Conservation (phyloP, 2,888 invertebrate species). For the Cynaeus angustus region DNA sequence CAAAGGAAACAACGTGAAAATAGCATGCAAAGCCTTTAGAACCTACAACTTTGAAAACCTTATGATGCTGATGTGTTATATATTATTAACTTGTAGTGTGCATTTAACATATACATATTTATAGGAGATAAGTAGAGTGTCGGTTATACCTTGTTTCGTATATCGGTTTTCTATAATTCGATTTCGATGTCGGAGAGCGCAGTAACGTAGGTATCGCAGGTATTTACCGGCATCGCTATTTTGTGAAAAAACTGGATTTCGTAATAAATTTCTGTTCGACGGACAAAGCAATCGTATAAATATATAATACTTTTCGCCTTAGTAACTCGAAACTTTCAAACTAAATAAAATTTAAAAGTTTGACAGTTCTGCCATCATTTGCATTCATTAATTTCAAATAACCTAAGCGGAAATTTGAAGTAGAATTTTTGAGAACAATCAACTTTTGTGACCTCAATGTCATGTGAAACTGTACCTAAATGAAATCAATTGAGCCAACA, state of each 20-base stretch:
- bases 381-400: slow-evolving; percentile 49
- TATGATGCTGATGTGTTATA: slow-evolving; percentile 23
- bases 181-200: slow-evolving; percentile 24
- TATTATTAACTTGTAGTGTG: slow-evolving; percentile 21
- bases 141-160: slow-evolving; percentile 16
- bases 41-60: slow-evolving; percentile 16
- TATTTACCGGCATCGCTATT: slow-evolving; percentile 11
- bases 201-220: slow-evolving; percentile 8
- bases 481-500: slow-evolving; percentile 33
- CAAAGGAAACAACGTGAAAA: slow-evolving; percentile 15
- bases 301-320: slow-evolving; percentile 16
- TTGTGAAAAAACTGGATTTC: slow-evolving; percentile 18
- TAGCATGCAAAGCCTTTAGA: slow-evolving; percentile 16
- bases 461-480: slow-evolving; percentile 23
- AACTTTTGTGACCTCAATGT: slow-evolving; percentile 21
- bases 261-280: neutral
- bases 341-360: slow-evolving; percentile 42
- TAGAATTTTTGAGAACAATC: slow-evolving; percentile 41
- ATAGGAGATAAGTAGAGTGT: slow-evolving; percentile 14
- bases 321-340: slow-evolving; percentile 18
- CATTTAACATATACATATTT: slow-evolving; percentile 34
- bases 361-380: slow-evolving; percentile 46
- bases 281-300: slow-evolving; percentile 25
- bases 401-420: slow-evolving; percentile 44
- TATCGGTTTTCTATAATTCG: slow-evolving; percentile 27